Evolutionary conservation across 2,113 vertebrate genomes (phyloP), one percentile per base, ranked within the genome.

Genomic region (Hippoglossus stenolepis): DNA sequence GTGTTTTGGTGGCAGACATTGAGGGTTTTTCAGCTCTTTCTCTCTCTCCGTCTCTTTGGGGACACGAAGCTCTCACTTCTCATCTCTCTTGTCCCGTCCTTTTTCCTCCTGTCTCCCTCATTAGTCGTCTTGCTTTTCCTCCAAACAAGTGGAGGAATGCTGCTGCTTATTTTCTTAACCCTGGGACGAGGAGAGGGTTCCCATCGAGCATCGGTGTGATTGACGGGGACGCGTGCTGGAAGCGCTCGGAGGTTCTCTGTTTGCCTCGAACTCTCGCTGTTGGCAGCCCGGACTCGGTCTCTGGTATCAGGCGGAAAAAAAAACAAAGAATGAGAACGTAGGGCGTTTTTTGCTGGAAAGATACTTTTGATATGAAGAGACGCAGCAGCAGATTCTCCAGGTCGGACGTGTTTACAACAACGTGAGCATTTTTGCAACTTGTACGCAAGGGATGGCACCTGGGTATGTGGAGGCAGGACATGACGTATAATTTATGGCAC

Each of bases 131-230:
- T 53, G 56, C 64, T 75, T 73, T 80, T 56, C 62, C 54, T 85
- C 70, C 49, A 77, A 80, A 80, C 80, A 78, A 87, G 74, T 45
- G 15, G 24, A 82, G 89, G 90, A 94, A 94, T 90, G 85, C 75
- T n/a, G 56, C 8, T 71, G 86, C 80, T 91, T 93, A 86, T 93
- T 94, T 93, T 87, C 71, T 54, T 91, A 89, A 92, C 80, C 82
- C 84, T 77, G 74, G 71, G 65, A 85, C 61, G 63, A 77, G 71
- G 65, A 85, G 68, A 43, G 40, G 24, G 43, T 82, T 91, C 79
- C 83, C 54, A 47, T 28, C 64, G 80, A 73, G 77, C 26, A n/a
- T 79, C 8, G 23, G 40, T 14, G 1, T 93, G 93, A 94, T 90
- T 91, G 92, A 93, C 92, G 85, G 85, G 78, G 75, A 78, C 85